Base-by-base conservation (phyloP, 2,888 invertebrate genomes). In the Synergus laeviventris region DNA sequence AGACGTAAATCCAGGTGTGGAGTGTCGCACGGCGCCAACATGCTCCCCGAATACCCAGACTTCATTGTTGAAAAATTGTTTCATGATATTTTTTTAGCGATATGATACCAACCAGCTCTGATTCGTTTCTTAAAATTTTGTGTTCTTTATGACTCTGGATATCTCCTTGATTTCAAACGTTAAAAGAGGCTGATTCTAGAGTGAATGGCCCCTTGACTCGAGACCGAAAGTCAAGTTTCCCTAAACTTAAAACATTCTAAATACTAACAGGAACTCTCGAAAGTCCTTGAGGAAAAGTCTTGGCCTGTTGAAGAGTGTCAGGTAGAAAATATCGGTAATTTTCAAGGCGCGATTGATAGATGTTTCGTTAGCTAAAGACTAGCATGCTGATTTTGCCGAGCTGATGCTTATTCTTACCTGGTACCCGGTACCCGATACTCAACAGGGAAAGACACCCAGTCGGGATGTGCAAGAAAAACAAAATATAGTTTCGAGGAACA, bases 391-490 rank as follows among this genome's bases (percentile, higher is more conserved):
- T 49, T 70, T 49, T 31, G 24, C 5, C 24, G 24, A 49, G n/a
- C 70, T 24, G 18, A 18, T 62, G 18, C 14, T 31, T n/a, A n/a
- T n/a, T 31, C 31, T 5, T 31, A 31, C 31, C 62, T n/a, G n/a
- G n/a, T 31, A 45, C 11, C 45, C 7, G 16, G 39, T 54, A 54
- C 18, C 36, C 12, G 24, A 14, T 18, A 59, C 16, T 62, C 12
- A 36, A 39, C 18, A 12, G 39, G 12, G 39, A 14, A 62, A 70
- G 70, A 70, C 70, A 70, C 70, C 70, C 70, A 70, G 49, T 70
- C 49, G 18, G n/a, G 49, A 70, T 31, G 74, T 45, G 59, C 74
- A 66, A 76, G 78, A 76, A 73, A 76, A 79, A 77, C 77, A 75
- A 62, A 54, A 75, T 21, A 31, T 38, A 54, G 39, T 45, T 64